phyloP scores from a whole-genome alignment of 2,888 invertebrate species.

The Anthoptus insignis region DNA sequence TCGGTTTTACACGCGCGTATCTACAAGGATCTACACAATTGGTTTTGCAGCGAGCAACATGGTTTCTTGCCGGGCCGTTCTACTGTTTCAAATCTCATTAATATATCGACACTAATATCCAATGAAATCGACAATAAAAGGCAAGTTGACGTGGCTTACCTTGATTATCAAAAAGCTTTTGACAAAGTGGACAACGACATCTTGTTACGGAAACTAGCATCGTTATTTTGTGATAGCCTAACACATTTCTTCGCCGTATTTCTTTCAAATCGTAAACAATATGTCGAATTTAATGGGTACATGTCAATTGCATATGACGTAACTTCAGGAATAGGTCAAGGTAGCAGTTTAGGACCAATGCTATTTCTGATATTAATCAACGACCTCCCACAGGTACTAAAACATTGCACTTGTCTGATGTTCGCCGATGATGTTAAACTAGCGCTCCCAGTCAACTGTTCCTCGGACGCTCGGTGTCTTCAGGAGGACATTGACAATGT shows the following conservation, averaged over 20 bases:
- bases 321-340: neutral
- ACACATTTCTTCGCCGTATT: neutral
- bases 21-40: neutral
- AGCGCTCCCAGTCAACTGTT: no score
- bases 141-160: conserved; percentile 2
- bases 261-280: neutral
- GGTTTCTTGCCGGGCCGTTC: conserved; percentile 1
- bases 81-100: neutral
- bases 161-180: neutral
- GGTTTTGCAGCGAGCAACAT: conserved; percentile 2
- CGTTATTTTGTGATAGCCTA: neutral
- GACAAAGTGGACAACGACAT: conserved; percentile 3
- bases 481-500: no score
- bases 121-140: neutral
- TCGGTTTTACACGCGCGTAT: no score
- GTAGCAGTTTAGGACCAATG: neutral
- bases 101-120: neutral
- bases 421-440: no score
- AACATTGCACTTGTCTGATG: neutral
- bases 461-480: no score
- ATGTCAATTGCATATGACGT: neutral
- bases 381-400: neutral
- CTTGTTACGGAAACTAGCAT: neutral
- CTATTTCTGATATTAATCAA: neutral
- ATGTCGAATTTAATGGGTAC: neutral